Conservation (phyloP, 2,888 invertebrate genomes). For the Ochropleura plecta region DNA sequence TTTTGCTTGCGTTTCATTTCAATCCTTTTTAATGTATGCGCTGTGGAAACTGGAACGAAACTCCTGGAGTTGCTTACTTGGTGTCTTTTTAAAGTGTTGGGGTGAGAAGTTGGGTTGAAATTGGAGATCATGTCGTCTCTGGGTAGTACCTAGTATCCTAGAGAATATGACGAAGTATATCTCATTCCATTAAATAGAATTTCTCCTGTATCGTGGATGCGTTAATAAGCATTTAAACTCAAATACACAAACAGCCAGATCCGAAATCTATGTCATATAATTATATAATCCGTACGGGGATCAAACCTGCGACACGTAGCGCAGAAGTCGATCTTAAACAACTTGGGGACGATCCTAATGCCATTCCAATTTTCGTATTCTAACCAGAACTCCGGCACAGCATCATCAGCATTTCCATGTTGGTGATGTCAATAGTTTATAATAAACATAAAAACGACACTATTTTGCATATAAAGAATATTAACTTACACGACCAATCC, state of each 20-base stretch:
- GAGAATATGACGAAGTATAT: too few species aligned
- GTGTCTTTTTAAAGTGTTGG: background rate
- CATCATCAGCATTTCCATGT: background rate
- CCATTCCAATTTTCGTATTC: background rate
- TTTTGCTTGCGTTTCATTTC: conserved; percentile 20
- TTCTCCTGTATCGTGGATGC: too few species aligned
- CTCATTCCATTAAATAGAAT: too few species aligned
- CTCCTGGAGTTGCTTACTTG: background rate
- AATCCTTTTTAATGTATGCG: conserved; percentile 34
- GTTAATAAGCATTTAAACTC: too few species aligned
- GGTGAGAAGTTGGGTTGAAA: background rate
- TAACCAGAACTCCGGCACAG: background rate
- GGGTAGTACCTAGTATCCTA: background rate
- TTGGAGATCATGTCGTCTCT: background rate
- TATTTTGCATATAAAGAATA: background rate
- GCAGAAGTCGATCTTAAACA: too few species aligned
- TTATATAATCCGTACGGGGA: too few species aligned
- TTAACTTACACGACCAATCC: background rate
- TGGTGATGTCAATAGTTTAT: background rate
- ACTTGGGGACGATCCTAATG: background rate
- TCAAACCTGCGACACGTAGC: too few species aligned
- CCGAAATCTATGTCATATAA: too few species aligned
- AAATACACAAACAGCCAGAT: too few species aligned
- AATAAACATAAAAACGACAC: background rate
- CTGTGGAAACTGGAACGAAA: background rate